Conservation (phyloP, 2,113 vertebrate genomes). For the Rhabdornis inornatus region DNA sequence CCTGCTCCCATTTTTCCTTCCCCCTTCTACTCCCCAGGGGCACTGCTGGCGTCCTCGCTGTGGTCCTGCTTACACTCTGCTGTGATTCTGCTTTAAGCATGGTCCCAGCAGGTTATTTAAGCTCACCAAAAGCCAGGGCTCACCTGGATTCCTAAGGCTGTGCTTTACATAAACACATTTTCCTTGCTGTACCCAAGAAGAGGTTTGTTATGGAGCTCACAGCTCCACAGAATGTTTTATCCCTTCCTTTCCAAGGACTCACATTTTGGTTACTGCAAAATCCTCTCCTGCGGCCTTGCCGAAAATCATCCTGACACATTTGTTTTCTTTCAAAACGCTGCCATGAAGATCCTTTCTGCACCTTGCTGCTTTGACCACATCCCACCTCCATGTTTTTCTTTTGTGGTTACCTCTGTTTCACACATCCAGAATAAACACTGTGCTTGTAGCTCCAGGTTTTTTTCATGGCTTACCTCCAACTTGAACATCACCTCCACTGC, state of each 20-base stretch:
- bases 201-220: neutral
- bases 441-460: neutral
- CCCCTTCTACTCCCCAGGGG: too few relatives aligned
- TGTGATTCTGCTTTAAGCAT: accelerated
- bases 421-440: neutral
- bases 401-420: neutral
- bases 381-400: neutral
- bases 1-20: neutral
- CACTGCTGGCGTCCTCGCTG: neutral
- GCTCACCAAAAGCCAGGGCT: neutral
- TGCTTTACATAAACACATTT: neutral
- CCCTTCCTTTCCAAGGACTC: neutral
- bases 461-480: neutral
- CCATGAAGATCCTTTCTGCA: neutral
- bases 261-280: neutral
- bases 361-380: neutral
- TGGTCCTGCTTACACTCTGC: neutral
- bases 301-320: neutral
- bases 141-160: neutral
- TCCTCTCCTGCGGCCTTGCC: neutral
- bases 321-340: neutral
- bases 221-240: neutral
- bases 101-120: neutral
- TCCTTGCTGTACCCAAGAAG: neutral
- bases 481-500: neutral